Conservation (phyloP, 2,113 vertebrate genomes). For the Dascyllus trimaculatus region DNA sequence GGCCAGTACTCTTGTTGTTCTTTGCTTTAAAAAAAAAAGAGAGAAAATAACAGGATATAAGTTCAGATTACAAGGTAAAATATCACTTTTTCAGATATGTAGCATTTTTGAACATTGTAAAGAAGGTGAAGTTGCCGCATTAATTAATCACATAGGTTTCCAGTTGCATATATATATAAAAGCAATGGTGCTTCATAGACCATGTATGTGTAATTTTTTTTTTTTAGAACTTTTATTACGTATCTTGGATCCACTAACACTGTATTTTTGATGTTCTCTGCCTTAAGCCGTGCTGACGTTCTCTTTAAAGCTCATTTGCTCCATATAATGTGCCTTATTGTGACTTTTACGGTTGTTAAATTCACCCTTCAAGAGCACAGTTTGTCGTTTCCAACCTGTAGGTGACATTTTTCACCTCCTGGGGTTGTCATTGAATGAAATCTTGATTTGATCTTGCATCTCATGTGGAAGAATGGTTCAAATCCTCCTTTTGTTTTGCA, state of each 20-base stretch:
- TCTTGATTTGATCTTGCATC: neutral
- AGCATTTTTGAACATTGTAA: constrained; percentile 82
- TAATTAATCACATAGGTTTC: constrained; percentile 66
- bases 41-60: constrained; percentile 8
- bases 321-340: constrained; percentile 69
- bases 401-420: neutral
- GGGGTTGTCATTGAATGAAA: neutral
- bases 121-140: constrained; percentile 62
- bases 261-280: constrained; percentile 58
- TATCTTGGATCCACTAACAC: constrained; percentile 73
- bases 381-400: constrained; percentile 41
- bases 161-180: constrained; percentile 69
- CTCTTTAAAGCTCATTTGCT: constrained; percentile 71
- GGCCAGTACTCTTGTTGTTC: constrained; percentile 81
- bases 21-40: constrained; percentile 55
- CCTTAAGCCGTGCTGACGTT: constrained; percentile 62
- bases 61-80: constrained; percentile 39
- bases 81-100: constrained; percentile 80
- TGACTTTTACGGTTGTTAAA: constrained; percentile 48
- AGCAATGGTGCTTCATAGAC: constrained; percentile 67
- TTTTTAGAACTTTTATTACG: constrained; percentile 58
- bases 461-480: neutral
- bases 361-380: constrained; percentile 78
- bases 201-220: constrained; percentile 66
- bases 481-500: neutral